These are phyloP conservation scores for Sisor rabdophorus DNA, from an alignment of 2,113 vertebrate genomes.

Conservation along the genomic window DNA sequence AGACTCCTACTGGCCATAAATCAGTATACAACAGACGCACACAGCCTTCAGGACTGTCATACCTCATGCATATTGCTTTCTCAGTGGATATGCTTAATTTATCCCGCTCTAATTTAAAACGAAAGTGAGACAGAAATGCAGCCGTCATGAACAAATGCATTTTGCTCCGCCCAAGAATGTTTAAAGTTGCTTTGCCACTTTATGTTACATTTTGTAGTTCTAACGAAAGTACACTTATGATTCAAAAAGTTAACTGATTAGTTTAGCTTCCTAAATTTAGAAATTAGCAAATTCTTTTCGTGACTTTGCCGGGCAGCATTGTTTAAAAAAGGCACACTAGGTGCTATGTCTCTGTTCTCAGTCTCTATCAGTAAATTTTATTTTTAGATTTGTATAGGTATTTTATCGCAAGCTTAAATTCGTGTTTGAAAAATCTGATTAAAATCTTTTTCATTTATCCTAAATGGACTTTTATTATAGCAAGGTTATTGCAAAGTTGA, in stretches of 20 bases:
- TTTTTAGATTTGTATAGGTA: too few species aligned
- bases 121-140: conserved; percentile 20
- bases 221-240: neutral
- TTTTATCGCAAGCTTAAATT: too few species aligned
- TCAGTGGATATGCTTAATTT: conserved; percentile 27
- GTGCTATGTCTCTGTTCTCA: too few species aligned
- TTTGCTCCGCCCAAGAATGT: conserved; percentile 9
- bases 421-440: too few species aligned
- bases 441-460: too few species aligned
- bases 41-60: conserved; percentile 37
- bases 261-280: neutral
- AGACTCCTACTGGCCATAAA: conserved; percentile 33
- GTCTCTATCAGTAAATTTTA: too few species aligned
- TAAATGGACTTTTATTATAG: too few species aligned
- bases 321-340: too few species aligned
- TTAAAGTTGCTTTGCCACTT: neutral
- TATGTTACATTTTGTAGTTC: neutral
- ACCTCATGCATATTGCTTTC: conserved; percentile 21
- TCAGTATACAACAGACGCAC: conserved; percentile 38
- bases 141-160: conserved; percentile 27
- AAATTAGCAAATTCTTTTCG: too few species aligned
- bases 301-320: too few species aligned
- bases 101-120: conserved; percentile 42
- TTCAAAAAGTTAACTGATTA: neutral
- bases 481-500: too few species aligned